A percentile compares a stretch with the other conserved stretches of the same genome.
Evolutionary conservation across 2,797 vertebrate genomes (phyloP).

Genomic region (Pangasius krempfi): DNA sequence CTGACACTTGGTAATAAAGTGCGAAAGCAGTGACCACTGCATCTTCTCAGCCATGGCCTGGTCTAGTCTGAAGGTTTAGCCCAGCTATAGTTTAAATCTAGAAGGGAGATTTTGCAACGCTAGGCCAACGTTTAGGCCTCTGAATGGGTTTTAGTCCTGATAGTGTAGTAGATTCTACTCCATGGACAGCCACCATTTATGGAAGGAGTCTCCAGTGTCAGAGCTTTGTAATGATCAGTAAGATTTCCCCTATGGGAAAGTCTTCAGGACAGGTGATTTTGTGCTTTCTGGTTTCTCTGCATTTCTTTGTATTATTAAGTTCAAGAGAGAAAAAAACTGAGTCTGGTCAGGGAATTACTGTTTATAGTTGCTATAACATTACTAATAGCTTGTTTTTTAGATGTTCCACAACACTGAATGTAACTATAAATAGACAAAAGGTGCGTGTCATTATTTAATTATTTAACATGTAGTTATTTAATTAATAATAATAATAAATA

Average conservation of each 20-base stretch:
- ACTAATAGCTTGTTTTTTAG: background rate
- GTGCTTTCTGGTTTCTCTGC: background rate
- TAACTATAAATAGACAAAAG: background rate
- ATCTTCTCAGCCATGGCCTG: constrained; percentile 22
- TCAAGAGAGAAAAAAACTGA: background rate
- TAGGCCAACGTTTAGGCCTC: background rate
- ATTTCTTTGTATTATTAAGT: background rate
- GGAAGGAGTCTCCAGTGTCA: background rate
- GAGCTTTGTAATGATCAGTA: background rate
- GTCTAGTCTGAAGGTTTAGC: constrained; percentile 1
- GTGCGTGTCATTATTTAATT: background rate
- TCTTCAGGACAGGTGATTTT: background rate
- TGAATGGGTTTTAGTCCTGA: background rate
- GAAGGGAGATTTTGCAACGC: background rate
- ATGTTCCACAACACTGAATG: background rate
- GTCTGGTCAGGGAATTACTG: background rate
- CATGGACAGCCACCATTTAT: background rate
- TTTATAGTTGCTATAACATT: background rate
- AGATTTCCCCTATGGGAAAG: background rate
- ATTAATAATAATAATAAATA: background rate
- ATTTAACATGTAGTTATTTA: background rate
- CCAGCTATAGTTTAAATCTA: background rate
- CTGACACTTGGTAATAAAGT: constrained; percentile 47
- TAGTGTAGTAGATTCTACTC: background rate
- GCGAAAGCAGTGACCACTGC: constrained; percentile 37